Evolutionary conservation across 2,888 invertebrate genomes (phyloP).

Genomic region (Podabrus alpinus): DNA sequence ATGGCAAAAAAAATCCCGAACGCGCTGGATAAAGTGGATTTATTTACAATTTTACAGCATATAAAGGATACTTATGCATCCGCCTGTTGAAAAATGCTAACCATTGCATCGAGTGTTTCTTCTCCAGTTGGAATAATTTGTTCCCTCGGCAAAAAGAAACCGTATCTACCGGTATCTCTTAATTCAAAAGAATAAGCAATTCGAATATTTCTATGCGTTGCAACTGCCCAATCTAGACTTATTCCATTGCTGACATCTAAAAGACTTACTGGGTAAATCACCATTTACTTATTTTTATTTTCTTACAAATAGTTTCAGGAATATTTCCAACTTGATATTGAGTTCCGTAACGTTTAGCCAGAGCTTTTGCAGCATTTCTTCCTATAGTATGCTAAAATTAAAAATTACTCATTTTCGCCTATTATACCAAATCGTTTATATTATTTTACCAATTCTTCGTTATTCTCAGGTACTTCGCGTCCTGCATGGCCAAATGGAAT

Average conservation of each 20-base stretch:
- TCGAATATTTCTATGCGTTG: constrained; percentile 61
- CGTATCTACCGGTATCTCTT: constrained; percentile 65
- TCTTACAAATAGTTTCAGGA: constrained; percentile 52
- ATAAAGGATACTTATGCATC: too few relatives aligned
- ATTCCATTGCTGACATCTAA: constrained; percentile 66
- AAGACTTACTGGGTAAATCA: not conserved
- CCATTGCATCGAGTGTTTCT: constrained; percentile 65
- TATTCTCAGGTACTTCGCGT: constrained; percentile 61
- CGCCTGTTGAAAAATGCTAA: constrained; percentile 56
- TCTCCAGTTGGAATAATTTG: constrained; percentile 69
- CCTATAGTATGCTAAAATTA: not conserved
- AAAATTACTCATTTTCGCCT: constrained; percentile 51
- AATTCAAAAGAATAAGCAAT: constrained; percentile 69
- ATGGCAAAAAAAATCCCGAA: too few relatives aligned
- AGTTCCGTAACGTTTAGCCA: constrained; percentile 53
- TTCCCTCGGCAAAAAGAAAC: constrained; percentile 68
- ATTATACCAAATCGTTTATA: too few relatives aligned
- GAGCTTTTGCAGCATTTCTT: constrained; percentile 35
- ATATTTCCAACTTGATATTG: constrained; percentile 55
- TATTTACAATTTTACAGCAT: too few relatives aligned
- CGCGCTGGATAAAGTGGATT: too few relatives aligned
- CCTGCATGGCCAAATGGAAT: constrained; percentile 71
- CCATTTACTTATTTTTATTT: not conserved
- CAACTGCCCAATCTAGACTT: constrained; percentile 74
- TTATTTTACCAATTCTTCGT: constrained; percentile 63